Conservation (phyloP, 2,888 invertebrate species). For the Xiphydria camelus region DNA sequence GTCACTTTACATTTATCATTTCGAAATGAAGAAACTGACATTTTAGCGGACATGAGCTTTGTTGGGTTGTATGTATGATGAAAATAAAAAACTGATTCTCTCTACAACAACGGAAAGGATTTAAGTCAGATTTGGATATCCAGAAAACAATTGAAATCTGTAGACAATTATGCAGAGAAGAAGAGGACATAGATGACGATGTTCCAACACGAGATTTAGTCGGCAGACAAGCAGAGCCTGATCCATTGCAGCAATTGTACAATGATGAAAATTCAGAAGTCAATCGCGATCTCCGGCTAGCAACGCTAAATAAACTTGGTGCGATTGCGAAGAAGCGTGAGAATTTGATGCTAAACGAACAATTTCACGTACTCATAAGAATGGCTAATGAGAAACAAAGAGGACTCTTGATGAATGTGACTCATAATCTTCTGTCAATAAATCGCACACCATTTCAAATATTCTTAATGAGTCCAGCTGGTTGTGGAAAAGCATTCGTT, state of each 20-base stretch:
- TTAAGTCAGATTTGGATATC: constrained; percentile 41
- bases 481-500: constrained; percentile 40
- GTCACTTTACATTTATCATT: constrained; percentile 46
- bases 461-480: constrained; percentile 30
- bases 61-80: constrained; percentile 42
- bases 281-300: constrained; percentile 23
- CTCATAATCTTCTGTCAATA: not conserved
- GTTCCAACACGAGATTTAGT: constrained; percentile 15
- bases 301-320: constrained; percentile 24
- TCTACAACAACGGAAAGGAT: constrained; percentile 39
- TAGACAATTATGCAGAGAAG: constrained; percentile 14
- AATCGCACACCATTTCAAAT: constrained; percentile 10
- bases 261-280: constrained; percentile 21
- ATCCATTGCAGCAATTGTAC: constrained; percentile 23
- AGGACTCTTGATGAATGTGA: constrained; percentile 21
- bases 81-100: constrained; percentile 41
- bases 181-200: constrained; percentile 10
- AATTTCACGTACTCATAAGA: constrained; percentile 23
- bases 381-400: constrained; percentile 22
- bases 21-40: constrained; percentile 45
- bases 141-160: constrained; percentile 32
- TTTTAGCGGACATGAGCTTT: constrained; percentile 47
- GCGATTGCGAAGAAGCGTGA: constrained; percentile 25
- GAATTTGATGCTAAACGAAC: constrained; percentile 23
- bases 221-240: constrained; percentile 18